phyloP scores from a whole-genome alignment of 2,888 invertebrate species.

The Drosophila anomalata region DNA sequence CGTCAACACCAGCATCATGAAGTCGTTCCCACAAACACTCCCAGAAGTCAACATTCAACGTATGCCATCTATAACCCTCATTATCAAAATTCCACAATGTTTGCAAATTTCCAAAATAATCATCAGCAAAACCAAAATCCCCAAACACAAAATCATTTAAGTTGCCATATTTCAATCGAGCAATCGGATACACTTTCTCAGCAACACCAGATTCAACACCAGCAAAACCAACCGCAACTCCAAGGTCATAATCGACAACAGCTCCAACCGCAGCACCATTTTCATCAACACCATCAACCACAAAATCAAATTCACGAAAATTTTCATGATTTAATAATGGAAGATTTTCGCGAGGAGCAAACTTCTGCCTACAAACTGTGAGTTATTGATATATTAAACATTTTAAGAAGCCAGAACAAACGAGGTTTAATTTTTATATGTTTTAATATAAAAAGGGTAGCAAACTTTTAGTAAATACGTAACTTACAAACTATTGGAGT shows the following conservation, averaged over 20 bases:
- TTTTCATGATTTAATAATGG: conserved; percentile 81
- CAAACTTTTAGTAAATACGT: too few relatives aligned
- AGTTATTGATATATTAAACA: conserved; percentile 57
- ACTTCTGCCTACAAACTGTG: conserved; percentile 81
- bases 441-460: too few relatives aligned
- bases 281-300: conserved; percentile 73
- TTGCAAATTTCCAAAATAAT: conserved; percentile 55
- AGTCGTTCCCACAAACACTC: conserved; percentile 18
- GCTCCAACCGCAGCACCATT: conserved; percentile 69
- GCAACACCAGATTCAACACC: conserved; percentile 34
- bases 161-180: conserved; percentile 82
- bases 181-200: conserved; percentile 46
- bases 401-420: neutral
- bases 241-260: conserved; percentile 60
- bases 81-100: conserved; percentile 63
- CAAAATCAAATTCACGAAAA: conserved; percentile 61
- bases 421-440: too few relatives aligned
- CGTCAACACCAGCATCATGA: conserved; percentile 29
- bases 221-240: conserved; percentile 55
- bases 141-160: conserved; percentile 65
- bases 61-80: conserved; percentile 61
- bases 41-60: conserved; percentile 39
- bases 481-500: too few relatives aligned
- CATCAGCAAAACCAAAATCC: conserved; percentile 58
- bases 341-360: conserved; percentile 81